These are phyloP conservation scores for Eutrigla gurnardus DNA, from an alignment of 2,797 vertebrate genomes.

Conservation along the genomic window DNA sequence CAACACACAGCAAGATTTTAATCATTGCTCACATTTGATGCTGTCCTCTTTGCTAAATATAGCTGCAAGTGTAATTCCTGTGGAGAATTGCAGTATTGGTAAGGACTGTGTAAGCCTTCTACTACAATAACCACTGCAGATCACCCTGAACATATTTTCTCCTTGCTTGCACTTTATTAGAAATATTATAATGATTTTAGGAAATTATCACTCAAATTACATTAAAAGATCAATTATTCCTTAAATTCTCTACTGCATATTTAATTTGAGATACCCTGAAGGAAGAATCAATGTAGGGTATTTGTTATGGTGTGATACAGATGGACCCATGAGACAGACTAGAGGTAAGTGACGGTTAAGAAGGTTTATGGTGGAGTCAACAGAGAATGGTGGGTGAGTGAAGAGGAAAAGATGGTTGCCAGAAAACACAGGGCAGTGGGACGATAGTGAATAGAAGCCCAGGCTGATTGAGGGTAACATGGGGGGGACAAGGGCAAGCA, in stretches of 20 bases:
- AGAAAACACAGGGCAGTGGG: background rate
- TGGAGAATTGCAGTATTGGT: background rate
- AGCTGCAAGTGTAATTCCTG: background rate
- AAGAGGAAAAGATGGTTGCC: background rate
- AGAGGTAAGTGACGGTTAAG: background rate
- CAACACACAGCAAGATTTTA: slow-evolving; percentile 9
- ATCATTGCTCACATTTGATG: background rate
- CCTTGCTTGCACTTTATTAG: background rate
- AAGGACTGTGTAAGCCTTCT: background rate
- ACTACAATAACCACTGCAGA: background rate
- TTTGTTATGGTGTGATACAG: background rate
- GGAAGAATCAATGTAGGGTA: background rate
- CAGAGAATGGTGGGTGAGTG: background rate
- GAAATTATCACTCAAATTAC: background rate
- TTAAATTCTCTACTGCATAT: background rate
- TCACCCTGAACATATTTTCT: background rate
- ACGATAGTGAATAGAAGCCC: background rate
- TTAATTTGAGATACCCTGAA: background rate
- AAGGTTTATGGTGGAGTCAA: background rate
- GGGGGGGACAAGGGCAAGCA: background rate
- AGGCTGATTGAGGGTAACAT: background rate
- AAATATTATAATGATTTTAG: background rate
- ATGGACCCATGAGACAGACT: background rate
- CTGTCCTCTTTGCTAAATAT: background rate
- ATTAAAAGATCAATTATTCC: background rate